These are phyloP conservation scores for Mus pahari DNA, from an alignment of 2,113 vertebrate species.

Conservation along the genomic window DNA sequence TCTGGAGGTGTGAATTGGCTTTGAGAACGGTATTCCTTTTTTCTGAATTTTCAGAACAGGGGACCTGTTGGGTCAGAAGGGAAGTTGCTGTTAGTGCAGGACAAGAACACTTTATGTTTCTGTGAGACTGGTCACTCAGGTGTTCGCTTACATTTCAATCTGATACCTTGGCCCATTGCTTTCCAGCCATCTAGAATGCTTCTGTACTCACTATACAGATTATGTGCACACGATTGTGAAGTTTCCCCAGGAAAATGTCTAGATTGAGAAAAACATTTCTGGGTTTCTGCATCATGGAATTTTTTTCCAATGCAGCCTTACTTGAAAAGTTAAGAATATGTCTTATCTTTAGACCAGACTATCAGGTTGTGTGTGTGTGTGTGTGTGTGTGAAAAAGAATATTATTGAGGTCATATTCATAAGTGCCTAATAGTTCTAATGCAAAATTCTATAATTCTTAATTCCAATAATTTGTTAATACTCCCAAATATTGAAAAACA, in stretches of 20 bases:
- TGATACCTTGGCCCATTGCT: neutral
- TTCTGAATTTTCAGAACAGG: neutral
- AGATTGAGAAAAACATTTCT: neutral
- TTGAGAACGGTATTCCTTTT: neutral
- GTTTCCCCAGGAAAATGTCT: neutral
- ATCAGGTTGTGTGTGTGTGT: neutral
- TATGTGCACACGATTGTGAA: neutral
- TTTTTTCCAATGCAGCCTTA: constrained; percentile 35
- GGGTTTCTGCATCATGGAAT: neutral
- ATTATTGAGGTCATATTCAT: neutral
- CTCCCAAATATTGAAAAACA: constrained; percentile 25
- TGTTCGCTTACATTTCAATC: neutral
- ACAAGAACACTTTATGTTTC: neutral
- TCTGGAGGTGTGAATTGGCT: neutral
- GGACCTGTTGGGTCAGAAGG: neutral
- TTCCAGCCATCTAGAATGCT: neutral
- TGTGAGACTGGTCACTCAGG: neutral
- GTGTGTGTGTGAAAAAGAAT: neutral
- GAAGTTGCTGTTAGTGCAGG: neutral
- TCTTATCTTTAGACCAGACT: neutral
- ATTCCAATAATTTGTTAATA: neutral
- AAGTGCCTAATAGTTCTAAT: neutral
- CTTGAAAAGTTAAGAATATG: constrained; percentile 19
- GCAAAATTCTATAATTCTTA: neutral
- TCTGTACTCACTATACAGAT: neutral